A percentile compares a stretch with the other conserved stretches of the same genome.
Conservation (phyloP, 2,888 invertebrate species). For the Escarpia spicata region DNA sequence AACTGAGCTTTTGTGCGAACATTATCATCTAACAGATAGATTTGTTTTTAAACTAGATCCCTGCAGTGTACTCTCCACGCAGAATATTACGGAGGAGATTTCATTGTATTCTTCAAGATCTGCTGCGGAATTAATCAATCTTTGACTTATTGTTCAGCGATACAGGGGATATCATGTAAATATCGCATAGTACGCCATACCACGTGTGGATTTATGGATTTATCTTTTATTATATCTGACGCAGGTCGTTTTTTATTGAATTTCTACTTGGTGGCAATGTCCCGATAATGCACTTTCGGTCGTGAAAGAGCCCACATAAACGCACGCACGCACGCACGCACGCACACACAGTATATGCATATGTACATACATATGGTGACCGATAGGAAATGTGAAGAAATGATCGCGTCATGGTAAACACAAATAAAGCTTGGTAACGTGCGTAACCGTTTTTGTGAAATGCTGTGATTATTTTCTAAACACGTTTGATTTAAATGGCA, state of each 20-base stretch:
- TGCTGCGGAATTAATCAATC: conserved; percentile 5
- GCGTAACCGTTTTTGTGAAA: no score
- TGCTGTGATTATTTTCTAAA: no score
- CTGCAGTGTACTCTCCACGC: not conserved
- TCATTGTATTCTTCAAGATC: not conserved
- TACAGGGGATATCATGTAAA: not conserved
- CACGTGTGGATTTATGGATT: not conserved
- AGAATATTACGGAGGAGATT: not conserved
- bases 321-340: no score
- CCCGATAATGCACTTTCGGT: no score
- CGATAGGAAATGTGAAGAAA: no score
- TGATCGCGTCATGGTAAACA: no score
- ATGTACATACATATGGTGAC: no score
- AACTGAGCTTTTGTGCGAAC: not conserved
- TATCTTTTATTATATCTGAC: not conserved
- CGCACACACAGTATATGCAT: no score
- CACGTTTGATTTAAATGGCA: no score
- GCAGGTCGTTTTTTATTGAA: not conserved
- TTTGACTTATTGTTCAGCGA: not conserved
- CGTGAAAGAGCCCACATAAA: no score
- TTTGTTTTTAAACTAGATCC: not conserved
- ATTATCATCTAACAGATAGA: not conserved
- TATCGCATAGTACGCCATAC: not conserved
- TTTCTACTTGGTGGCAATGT: no score
- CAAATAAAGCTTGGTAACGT: no score